phyloP scores from a whole-genome alignment of 2,113 vertebrate species.

The Apodemus sylvaticus region DNA sequence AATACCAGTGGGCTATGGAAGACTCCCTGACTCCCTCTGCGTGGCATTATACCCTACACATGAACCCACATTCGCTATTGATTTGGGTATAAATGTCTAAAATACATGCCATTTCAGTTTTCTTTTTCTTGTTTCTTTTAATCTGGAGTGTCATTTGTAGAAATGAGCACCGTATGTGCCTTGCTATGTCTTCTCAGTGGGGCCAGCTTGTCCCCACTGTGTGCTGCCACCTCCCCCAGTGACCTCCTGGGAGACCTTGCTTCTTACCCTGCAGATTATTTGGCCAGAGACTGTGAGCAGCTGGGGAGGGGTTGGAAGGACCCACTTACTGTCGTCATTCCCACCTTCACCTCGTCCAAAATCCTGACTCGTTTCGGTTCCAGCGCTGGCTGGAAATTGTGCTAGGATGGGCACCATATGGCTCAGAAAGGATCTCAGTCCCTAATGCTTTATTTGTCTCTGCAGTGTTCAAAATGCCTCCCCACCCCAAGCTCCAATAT shows the following conservation, averaged over 20 bases:
- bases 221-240: neutral
- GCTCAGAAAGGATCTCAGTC: neutral
- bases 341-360: constrained; percentile 11
- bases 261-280: neutral
- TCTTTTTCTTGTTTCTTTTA: constrained; percentile 44
- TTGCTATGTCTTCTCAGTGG: neutral
- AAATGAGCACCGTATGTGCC: constrained; percentile 37
- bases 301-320: neutral
- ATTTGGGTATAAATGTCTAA: constrained; percentile 50
- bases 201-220: neutral
- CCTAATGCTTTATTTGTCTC: constrained; percentile 51
- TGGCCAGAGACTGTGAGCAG: neutral
- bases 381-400: neutral
- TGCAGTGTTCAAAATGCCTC: constrained; percentile 30
- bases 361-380: neutral
- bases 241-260: neutral
- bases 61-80: neutral
- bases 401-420: constrained; percentile 56
- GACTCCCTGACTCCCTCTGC: neutral
- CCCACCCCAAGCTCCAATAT: neutral
- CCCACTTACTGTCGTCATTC: neutral
- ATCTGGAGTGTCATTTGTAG: constrained; percentile 55
- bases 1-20: neutral
- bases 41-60: neutral
- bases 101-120: constrained; percentile 53